phyloP scores from a whole-genome alignment of 2,888 invertebrate species.

The Pyrocoelia pectoralis region DNA sequence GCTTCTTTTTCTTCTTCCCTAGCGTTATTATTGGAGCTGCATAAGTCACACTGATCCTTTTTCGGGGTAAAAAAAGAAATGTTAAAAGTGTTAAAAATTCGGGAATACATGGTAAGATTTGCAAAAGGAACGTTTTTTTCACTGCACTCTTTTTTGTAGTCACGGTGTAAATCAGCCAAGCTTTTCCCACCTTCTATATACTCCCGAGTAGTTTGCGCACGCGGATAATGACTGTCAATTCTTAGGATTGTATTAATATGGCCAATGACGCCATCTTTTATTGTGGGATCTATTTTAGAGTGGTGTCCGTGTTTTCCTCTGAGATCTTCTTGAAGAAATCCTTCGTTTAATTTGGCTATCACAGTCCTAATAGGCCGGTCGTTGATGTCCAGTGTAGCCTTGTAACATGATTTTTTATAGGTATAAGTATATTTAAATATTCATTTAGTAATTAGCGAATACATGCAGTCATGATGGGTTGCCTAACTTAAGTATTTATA shows the following conservation, averaged over 20 bases:
- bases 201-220: too few species aligned
- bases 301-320: not conserved
- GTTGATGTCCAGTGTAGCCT: conserved; percentile 9
- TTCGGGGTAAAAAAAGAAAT: too few species aligned
- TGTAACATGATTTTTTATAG: too few species aligned
- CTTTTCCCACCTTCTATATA: too few species aligned
- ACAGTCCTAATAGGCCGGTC: conserved; percentile 10
- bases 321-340: conserved; percentile 3
- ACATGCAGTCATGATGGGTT: too few species aligned
- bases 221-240: not conserved
- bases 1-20: not conserved
- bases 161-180: not conserved
- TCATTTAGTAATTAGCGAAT: too few species aligned
- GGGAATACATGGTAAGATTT: too few species aligned
- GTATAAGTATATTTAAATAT: too few species aligned
- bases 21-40: too few species aligned
- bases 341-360: not conserved
- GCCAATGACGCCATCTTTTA: conserved; percentile 4
- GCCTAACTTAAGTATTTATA: too few species aligned
- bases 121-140: not conserved
- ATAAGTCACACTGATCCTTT: too few species aligned
- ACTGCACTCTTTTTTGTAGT: not conserved
- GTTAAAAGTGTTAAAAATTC: too few species aligned
- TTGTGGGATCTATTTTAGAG: conserved; percentile 1
- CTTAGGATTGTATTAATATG: conserved; percentile 2